Percentiles rank a stretch among this genome's conserved stretches.
phyloP scores from a whole-genome alignment of 2,888 invertebrate species.

The Nomada goodeniana region DNA sequence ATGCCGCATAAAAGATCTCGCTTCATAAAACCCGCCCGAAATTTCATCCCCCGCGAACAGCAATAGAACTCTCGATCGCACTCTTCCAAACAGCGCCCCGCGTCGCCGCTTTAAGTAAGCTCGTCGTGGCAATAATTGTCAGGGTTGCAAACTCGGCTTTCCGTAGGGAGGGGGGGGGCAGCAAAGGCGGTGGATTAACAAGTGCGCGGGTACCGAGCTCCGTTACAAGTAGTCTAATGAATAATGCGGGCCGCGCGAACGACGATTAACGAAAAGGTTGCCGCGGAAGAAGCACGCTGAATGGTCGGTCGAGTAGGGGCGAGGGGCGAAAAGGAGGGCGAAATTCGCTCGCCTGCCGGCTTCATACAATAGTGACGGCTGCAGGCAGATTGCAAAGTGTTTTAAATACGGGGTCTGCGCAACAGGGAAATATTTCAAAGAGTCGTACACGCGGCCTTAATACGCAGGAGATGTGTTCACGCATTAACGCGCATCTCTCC shows the following conservation, averaged over 20 bases:
- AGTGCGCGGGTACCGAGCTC: not conserved
- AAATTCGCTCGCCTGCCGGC: conserved; percentile 14
- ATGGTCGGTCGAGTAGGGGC: not conserved
- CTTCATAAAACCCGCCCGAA: not conserved
- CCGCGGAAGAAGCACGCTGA: conserved; percentile 26
- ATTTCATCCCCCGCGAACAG: not conserved
- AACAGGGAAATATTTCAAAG: conserved; percentile 45
- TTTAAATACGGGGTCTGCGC: conserved; percentile 42
- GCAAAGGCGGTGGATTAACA: conserved; percentile 13
- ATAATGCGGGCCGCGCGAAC: conserved; percentile 15
- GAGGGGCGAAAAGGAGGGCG: not conserved
- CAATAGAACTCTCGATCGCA: not conserved
- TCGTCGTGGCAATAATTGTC: not conserved
- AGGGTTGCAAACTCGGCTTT: not conserved
- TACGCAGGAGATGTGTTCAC: conserved; percentile 50
- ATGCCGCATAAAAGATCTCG: too few species aligned
- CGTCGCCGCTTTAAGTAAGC: not conserved
- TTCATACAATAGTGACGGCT: conserved; percentile 36
- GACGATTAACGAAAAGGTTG: conserved; percentile 42
- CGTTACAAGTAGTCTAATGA: conserved; percentile 36
- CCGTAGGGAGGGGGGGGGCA: too few species aligned
- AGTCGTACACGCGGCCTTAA: conserved; percentile 47
- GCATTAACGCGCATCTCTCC: conserved; percentile 53
- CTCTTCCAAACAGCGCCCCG: not conserved
- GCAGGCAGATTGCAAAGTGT: conserved; percentile 48